A percentile compares a stretch with the other conserved stretches of the same genome.
Conservation (phyloP, 2,888 invertebrate species). For the Cephus sareptanus region DNA sequence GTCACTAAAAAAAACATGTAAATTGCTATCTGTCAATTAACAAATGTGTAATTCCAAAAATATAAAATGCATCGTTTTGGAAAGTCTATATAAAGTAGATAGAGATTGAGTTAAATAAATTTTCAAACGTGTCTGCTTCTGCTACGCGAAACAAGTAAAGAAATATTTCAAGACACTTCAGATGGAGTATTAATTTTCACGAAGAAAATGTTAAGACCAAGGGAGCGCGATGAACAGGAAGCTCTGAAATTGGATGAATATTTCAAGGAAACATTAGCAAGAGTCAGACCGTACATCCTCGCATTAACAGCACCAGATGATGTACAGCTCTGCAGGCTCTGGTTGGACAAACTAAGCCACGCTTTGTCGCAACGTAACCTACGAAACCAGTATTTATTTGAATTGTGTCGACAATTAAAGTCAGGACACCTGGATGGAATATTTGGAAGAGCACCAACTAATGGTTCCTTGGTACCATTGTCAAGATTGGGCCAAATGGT, state of each 20-base stretch:
- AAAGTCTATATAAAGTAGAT: not conserved
- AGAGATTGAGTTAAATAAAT: constrained; percentile 16
- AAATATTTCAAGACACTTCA: not conserved
- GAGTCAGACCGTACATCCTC: constrained; percentile 44
- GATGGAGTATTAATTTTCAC: not conserved
- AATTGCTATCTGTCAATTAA: not conserved
- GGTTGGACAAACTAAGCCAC: constrained; percentile 52
- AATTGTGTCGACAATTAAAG: constrained; percentile 49
- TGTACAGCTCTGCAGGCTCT: constrained; percentile 46
- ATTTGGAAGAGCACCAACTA: constrained; percentile 47
- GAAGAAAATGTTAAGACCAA: constrained; percentile 38
- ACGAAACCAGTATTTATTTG: constrained; percentile 54
- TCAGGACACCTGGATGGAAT: constrained; percentile 38
- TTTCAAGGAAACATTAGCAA: constrained; percentile 46
- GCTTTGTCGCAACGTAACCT: constrained; percentile 44
- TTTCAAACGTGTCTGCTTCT: not conserved
- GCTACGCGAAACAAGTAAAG: not conserved
- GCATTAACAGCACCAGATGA: constrained; percentile 32
- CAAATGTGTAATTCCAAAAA: not conserved
- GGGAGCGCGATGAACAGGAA: constrained; percentile 42
- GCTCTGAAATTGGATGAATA: constrained; percentile 46
- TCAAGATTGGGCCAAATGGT: constrained; percentile 39
- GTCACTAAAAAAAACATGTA: not conserved
- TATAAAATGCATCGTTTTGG: not conserved
- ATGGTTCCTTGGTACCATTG: constrained; percentile 39